Conservation (phyloP, 2,797 vertebrate genomes). For the Sebastes wilsoni region DNA sequence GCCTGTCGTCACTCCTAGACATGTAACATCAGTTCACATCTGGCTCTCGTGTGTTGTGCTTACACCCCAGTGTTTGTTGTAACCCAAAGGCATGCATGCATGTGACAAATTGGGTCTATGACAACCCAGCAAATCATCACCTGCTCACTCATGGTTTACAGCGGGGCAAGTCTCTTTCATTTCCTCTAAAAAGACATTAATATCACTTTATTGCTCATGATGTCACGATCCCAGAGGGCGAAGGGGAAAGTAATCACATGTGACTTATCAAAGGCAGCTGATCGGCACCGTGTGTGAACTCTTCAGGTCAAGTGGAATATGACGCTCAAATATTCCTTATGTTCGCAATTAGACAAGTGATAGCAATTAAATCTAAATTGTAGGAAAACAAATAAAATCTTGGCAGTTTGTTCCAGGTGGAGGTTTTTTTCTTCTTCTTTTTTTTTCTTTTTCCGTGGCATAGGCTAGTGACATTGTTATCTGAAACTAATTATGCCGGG, state of each 20-base stretch:
- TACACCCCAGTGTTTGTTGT: slow-evolving; percentile 32
- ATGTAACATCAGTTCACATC: slow-evolving; percentile 48
- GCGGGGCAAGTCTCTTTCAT: slow-evolving; percentile 1
- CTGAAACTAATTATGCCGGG: slow-evolving; percentile 69
- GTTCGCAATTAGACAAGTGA: slow-evolving; percentile 37
- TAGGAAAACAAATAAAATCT: slow-evolving; percentile 31
- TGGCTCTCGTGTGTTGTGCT: slow-evolving; percentile 51
- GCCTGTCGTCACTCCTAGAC: slow-evolving; percentile 31
- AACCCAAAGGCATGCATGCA: slow-evolving; percentile 24
- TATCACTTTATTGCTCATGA: slow-evolving; percentile 56
- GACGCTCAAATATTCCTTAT: slow-evolving; percentile 15
- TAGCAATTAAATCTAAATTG: slow-evolving; percentile 21
- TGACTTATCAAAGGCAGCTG: slow-evolving; percentile 57
- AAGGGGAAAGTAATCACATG: slow-evolving; percentile 41
- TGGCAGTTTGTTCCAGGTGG: slow-evolving; percentile 1
- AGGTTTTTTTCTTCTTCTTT: neutral
- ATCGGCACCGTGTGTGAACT: slow-evolving; percentile 32
- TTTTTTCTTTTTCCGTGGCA: neutral
- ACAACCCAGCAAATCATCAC: slow-evolving; percentile 35
- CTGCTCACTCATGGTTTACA: slow-evolving; percentile 18
- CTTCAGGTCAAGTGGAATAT: slow-evolving; percentile 29
- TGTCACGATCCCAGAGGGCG: slow-evolving; percentile 37
- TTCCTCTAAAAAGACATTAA: slow-evolving; percentile 25
- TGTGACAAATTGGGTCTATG: slow-evolving; percentile 23
- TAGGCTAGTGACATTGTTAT: slow-evolving; percentile 61